Percentiles rank a stretch among this genome's conserved stretches.
Evolutionary conservation across 2,888 invertebrate species (phyloP).

Genomic region (Epinotia nisella): DNA sequence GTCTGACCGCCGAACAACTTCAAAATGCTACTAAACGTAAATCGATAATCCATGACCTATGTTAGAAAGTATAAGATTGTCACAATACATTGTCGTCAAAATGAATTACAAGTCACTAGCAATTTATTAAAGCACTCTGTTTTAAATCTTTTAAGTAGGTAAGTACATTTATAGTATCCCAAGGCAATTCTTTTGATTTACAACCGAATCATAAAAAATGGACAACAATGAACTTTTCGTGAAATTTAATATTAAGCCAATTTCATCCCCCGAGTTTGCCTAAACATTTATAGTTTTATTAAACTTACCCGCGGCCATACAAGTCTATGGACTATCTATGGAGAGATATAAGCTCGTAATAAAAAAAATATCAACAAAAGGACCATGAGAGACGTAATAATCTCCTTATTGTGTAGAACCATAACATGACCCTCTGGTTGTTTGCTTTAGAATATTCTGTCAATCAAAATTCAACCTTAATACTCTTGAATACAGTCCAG

Average conservation of each 20-base stretch:
- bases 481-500: conserved; percentile 43
- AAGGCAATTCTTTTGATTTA: conserved; percentile 18
- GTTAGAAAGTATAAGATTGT: no score
- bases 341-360: conserved; percentile 54
- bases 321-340: conserved; percentile 15
- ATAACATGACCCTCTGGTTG: conserved; percentile 57
- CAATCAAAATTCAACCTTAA: conserved; percentile 48
- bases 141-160: neutral
- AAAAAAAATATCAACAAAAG: conserved; percentile 63
- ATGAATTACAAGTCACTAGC: neutral
- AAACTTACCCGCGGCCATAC: conserved; percentile 58
- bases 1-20: no score
- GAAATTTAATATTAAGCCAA: conserved; percentile 26
- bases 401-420: conserved; percentile 68
- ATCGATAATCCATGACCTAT: no score
- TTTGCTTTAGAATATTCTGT: conserved; percentile 32
- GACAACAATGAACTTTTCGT: conserved; percentile 14
- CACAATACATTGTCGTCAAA: neutral
- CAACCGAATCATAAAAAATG: conserved; percentile 25
- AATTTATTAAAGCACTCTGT: neutral
- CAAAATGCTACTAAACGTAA: no score
- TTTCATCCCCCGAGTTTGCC: conserved; percentile 28
- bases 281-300: conserved; percentile 63
- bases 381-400: conserved; percentile 73
- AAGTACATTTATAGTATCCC: neutral